Percentiles rank a stretch among this genome's conserved stretches.
Conservation (phyloP, 2,888 invertebrate species). For the Anagyrus pseudococci region DNA sequence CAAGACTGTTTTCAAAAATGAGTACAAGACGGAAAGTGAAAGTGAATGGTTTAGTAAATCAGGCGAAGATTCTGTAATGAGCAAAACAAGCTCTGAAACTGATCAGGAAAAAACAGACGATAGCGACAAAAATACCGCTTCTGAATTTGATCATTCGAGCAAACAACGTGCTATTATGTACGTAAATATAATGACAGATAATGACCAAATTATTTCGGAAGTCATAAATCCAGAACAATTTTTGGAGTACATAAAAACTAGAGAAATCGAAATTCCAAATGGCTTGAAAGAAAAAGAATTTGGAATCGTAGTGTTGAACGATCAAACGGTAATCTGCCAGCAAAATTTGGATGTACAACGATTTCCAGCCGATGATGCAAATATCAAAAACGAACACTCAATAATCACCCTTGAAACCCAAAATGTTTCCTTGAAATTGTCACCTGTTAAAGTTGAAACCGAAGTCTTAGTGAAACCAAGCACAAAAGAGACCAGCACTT, state of each 20-base stretch:
- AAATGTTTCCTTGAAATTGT: not conserved
- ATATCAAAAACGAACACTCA: not conserved
- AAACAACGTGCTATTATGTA: slow-evolving; percentile 46
- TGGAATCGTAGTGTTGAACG: no score
- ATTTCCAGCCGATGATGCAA: no score
- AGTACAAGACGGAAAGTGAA: no score
- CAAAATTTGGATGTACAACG: no score
- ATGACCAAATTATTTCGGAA: slow-evolving; percentile 41
- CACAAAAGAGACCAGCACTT: slow-evolving; percentile 49
- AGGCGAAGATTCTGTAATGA: no score
- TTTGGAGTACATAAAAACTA: slow-evolving; percentile 41
- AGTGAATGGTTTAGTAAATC: no score
- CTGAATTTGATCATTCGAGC: not conserved
- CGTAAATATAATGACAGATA: slow-evolving; percentile 47
- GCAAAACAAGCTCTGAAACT: no score
- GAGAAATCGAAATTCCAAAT: slow-evolving; percentile 6
- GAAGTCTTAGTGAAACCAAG: slow-evolving; percentile 50
- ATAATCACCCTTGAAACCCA: not conserved
- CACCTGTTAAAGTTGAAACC: slow-evolving; percentile 45
- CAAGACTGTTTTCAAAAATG: no score
- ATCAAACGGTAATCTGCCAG: no score
- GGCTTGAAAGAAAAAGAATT: slow-evolving; percentile 18
- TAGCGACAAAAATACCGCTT: no score
- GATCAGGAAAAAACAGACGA: no score
- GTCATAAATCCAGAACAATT: slow-evolving; percentile 46